A percentile compares a stretch with the other conserved stretches of the same genome.
phyloP scores from a whole-genome alignment of 1,140 invertebrate species.

The Ceratoteleas bidentatus region DNA sequence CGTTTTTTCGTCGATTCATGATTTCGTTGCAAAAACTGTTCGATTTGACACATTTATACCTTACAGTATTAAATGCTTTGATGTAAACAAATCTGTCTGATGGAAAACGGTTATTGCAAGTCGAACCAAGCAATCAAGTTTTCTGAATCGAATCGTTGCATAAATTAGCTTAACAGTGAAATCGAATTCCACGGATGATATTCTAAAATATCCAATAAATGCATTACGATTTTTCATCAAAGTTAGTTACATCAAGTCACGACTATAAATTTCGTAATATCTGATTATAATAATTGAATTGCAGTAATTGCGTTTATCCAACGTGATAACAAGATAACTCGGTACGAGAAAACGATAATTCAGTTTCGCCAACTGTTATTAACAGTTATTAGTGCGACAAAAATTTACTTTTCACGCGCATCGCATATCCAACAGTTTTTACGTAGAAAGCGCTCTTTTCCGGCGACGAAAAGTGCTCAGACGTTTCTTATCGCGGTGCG shows the following conservation, averaged over 20 bases:
- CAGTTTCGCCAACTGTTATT: constrained; percentile 37
- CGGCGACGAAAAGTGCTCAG: constrained; percentile 20
- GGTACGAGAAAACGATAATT: constrained; percentile 43
- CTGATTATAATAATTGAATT: constrained; percentile 48
- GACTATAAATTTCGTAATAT: constrained; percentile 11
- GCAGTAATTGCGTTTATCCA: constrained; percentile 31
- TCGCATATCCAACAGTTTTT: neutral
- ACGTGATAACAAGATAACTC: constrained; percentile 40
- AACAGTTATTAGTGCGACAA: constrained; percentile 20
- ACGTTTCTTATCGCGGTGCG: constrained; percentile 22
- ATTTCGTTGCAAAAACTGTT: too few species aligned
- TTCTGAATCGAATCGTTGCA: too few species aligned
- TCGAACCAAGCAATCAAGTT: too few species aligned
- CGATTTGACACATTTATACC: too few species aligned
- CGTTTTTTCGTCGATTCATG: too few species aligned
- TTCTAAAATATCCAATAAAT: too few species aligned
- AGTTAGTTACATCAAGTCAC: constrained; percentile 16
- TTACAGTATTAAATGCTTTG: too few species aligned
- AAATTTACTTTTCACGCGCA: constrained; percentile 22
- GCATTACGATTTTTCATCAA: too few species aligned
- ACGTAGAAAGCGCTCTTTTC: constrained; percentile 23
- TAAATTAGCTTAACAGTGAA: too few species aligned
- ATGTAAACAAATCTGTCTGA: too few species aligned
- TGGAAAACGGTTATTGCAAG: too few species aligned
- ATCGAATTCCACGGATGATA: too few species aligned